Conservation (phyloP, 1,140 invertebrate species). For the Lethrus apterus region DNA sequence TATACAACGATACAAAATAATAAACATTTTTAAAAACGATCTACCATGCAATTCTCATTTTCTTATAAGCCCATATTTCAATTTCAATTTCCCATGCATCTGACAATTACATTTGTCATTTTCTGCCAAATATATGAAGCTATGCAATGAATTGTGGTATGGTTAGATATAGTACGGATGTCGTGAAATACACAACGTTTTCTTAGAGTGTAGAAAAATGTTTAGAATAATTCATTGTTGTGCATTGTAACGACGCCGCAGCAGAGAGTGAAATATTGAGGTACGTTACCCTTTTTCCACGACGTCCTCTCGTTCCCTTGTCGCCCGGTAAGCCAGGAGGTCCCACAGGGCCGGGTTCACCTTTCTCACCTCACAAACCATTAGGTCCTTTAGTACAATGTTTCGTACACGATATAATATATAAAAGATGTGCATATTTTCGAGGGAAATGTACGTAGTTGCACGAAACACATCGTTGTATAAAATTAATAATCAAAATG, state of each 20-base stretch:
- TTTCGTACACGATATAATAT: no score
- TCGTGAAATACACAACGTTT: background rate
- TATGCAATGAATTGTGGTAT: slow-evolving; percentile 37
- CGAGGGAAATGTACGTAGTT: no score
- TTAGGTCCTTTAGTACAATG: slow-evolving; percentile 17
- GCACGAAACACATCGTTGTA: no score
- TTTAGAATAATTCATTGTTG: no score
- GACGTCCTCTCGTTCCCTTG: slow-evolving; percentile 71
- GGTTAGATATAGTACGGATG: slow-evolving; percentile 26
- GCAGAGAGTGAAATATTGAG: slow-evolving; percentile 7
- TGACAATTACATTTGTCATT: slow-evolving; percentile 1
- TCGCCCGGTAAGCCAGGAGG: slow-evolving; percentile 66
- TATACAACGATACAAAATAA: no score
- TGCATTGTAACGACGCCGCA: slow-evolving; percentile 2
- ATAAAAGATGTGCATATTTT: no score
- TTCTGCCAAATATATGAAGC: slow-evolving; percentile 34
- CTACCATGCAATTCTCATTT: no score
- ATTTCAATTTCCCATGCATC: no score
- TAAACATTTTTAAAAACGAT: no score
- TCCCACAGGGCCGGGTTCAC: slow-evolving; percentile 64
- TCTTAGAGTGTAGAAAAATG: background rate
- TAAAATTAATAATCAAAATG: no score
- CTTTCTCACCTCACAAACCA: slow-evolving; percentile 69
- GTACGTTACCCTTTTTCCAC: slow-evolving; percentile 74
- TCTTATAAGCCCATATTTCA: no score